phyloP scores from a whole-genome alignment of 2,113 vertebrate genomes.

The Danio rerio region DNA sequence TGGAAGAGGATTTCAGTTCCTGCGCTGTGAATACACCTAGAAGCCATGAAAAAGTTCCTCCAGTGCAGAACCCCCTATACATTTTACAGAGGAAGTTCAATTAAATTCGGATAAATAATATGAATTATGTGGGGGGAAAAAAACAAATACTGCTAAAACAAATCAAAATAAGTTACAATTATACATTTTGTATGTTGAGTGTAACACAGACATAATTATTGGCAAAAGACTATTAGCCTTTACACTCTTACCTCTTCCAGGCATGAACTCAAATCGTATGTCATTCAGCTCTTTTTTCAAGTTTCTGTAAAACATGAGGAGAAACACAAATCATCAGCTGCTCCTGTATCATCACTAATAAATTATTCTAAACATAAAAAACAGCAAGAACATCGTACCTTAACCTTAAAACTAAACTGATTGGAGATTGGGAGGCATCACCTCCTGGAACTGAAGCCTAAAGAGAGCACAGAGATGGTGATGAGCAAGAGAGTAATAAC shows the following conservation, averaged over 20 bases:
- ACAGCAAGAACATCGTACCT: constrained; percentile 75
- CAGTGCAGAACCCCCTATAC: too few species aligned
- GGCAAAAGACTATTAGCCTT: too few species aligned
- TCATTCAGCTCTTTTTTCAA: constrained; percentile 98
- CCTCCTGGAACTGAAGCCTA: constrained; percentile 66
- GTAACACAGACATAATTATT: too few species aligned
- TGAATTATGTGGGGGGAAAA: too few species aligned
- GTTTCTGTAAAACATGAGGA: constrained; percentile 81
- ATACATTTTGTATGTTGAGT: too few species aligned
- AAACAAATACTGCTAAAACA: too few species aligned
- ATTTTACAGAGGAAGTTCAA: too few species aligned
- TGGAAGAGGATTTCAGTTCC: too few species aligned
- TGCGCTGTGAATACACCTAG: too few species aligned
- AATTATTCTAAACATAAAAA: not conserved
- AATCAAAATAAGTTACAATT: too few species aligned
- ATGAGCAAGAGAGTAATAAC: not conserved
- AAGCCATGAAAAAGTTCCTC: too few species aligned
- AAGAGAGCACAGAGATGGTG: not conserved
- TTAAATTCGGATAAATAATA: too few species aligned
- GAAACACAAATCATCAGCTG: constrained; percentile 6
- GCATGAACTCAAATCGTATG: constrained; percentile 98
- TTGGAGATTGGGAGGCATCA: constrained; percentile 81
- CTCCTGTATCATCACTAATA: not conserved
- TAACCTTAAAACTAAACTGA: constrained; percentile 95
- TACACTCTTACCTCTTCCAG: constrained; percentile 88